phyloP scores from a whole-genome alignment of 2,888 invertebrate genomes.

The Drosophila putrida region DNA sequence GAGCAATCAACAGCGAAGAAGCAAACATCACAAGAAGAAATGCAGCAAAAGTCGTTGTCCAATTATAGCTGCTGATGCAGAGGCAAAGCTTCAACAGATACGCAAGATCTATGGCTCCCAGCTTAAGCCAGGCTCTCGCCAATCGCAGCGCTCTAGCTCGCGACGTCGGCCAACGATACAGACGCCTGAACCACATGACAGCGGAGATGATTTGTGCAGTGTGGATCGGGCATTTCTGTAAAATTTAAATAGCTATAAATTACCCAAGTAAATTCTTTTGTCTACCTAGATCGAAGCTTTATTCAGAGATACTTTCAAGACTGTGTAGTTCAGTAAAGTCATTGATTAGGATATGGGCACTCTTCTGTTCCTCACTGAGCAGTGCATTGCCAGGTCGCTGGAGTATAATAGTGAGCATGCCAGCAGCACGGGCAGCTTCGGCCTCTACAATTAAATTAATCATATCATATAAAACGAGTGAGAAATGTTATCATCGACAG shows the following conservation, averaged over 20 bases:
- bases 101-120: conserved; percentile 71
- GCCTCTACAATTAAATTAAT: conserved; percentile 88
- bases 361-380: conserved; percentile 88
- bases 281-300: conserved; percentile 12
- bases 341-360: conserved; percentile 87
- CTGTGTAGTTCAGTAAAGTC: conserved; percentile 85
- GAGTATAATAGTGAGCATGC: conserved; percentile 89
- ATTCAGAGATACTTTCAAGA: conserved; percentile 28
- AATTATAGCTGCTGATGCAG: conserved; percentile 23
- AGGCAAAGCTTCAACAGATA: conserved; percentile 64
- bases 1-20: conserved; percentile 60
- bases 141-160: conserved; percentile 55
- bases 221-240: conserved; percentile 82
- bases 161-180: conserved; percentile 31
- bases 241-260: conserved; percentile 9
- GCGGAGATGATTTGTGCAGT: conserved; percentile 83
- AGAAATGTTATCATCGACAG: neutral
- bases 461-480: neutral
- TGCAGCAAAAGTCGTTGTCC: conserved; percentile 46
- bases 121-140: conserved; percentile 64
- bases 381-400: conserved; percentile 92
- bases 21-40: conserved; percentile 59
- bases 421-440: conserved; percentile 91
- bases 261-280: conserved; percentile 11
- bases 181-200: conserved; percentile 67